phyloP scores from a whole-genome alignment of 2,113 vertebrate genomes.

The Melanerpes formicivorus region DNA sequence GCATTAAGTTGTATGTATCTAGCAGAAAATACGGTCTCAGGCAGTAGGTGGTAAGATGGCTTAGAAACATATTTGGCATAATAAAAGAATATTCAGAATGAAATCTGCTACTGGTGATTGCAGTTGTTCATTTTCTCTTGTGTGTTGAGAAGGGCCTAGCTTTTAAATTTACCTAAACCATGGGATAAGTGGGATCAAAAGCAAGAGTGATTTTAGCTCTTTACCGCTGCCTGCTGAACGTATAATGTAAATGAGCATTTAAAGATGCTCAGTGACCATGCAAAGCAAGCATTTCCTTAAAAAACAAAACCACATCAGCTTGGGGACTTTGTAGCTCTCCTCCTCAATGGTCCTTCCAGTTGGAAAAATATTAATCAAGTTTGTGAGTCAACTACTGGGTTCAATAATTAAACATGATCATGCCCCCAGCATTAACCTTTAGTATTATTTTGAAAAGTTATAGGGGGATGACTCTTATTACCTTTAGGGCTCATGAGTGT shows the following conservation, averaged over 20 bases:
- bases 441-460: neutral
- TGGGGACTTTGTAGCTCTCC: neutral
- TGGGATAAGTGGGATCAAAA: neutral
- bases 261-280: conserved; percentile 31
- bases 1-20: neutral
- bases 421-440: neutral
- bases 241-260: neutral
- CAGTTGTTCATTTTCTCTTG: neutral
- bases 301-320: neutral
- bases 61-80: neutral
- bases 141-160: neutral
- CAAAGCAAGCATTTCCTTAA: conserved; percentile 27
- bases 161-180: conserved; percentile 17
- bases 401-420: neutral
- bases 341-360: neutral
- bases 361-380: neutral
- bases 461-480: conserved; percentile 56
- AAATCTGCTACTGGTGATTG: neutral
- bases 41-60: neutral
- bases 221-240: neutral
- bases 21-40: neutral
- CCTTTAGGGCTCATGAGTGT: conserved; percentile 98
- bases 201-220: neutral
- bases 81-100: neutral
- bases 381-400: neutral